Conservation (phyloP, 1,140 invertebrate species). For the Mercenaria mercenaria region DNA sequence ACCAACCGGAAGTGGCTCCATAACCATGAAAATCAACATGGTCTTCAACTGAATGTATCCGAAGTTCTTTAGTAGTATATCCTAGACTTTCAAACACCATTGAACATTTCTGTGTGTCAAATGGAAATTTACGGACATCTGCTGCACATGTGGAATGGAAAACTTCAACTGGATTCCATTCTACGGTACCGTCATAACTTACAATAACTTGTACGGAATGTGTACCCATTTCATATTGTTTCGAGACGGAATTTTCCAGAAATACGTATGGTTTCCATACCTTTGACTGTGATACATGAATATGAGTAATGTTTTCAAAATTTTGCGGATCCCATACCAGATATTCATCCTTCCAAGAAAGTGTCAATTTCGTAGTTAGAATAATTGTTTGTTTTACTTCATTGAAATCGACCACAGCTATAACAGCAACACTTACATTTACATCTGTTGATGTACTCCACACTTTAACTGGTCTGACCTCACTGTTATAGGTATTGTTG, state of each 20-base stretch:
- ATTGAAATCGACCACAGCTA: constrained; percentile 60
- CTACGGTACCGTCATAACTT: constrained; percentile 3
- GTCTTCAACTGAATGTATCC: constrained; percentile 1
- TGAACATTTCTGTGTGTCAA: constrained; percentile 97
- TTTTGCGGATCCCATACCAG: constrained; percentile 35
- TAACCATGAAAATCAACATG: constrained; percentile 28
- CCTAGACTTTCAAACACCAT: constrained; percentile 87
- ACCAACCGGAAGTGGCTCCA: constrained; percentile 25
- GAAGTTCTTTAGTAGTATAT: constrained; percentile 7
- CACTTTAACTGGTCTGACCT: constrained; percentile 47
- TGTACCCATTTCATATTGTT: constrained; percentile 4
- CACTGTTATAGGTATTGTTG: constrained; percentile 32
- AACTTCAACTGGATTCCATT: constrained; percentile 85
- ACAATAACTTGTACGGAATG: constrained; percentile 12
- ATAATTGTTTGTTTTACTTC: constrained; percentile 65
- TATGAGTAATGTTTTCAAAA: constrained; percentile 3
- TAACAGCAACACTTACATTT: constrained; percentile 25
- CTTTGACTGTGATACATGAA: constrained; percentile 52
- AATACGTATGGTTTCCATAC: constrained; percentile 68
- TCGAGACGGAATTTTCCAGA: constrained; percentile 55
- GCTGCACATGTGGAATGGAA: constrained; percentile 99
- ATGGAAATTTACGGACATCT: constrained; percentile 98
- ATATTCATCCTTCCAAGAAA: constrained; percentile 68
- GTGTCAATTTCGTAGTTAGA: constrained; percentile 48
- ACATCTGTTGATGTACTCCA: constrained; percentile 45